A percentile compares a stretch with the other conserved stretches of the same genome.
phyloP scores from a whole-genome alignment of 2,113 vertebrate species.

The Peromyscus leucopus region DNA sequence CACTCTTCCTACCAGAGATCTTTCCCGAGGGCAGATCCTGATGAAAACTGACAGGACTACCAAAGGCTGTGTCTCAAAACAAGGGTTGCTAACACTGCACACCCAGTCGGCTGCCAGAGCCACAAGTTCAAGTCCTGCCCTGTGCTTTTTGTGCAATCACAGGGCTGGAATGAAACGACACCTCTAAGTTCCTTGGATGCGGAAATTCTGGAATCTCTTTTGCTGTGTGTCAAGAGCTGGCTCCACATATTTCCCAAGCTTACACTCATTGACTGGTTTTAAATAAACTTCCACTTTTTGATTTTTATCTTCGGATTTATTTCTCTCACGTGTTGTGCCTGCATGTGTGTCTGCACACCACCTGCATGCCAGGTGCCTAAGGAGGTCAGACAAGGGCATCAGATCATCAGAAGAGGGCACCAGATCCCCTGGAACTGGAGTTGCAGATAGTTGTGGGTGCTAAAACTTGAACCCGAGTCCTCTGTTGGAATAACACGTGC shows the following conservation, averaged over 20 bases:
- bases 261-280: background rate
- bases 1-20: background rate
- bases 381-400: background rate
- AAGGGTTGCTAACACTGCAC: background rate
- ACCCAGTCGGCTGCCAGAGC: background rate
- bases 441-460: too few relatives aligned
- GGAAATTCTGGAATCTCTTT: background rate
- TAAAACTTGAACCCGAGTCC: background rate
- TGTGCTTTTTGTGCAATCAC: background rate
- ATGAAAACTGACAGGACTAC: background rate
- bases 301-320: background rate
- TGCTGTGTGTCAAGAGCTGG: background rate
- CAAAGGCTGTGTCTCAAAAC: background rate
- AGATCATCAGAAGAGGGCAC: background rate
- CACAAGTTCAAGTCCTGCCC: background rate
- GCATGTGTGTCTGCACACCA: background rate
- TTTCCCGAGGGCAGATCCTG: background rate
- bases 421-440: background rate
- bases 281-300: background rate
- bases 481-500: background rate
- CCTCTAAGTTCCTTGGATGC: background rate
- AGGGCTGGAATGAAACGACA: background rate
- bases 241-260: background rate
- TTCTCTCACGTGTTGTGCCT: background rate
- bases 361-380: background rate